Evolutionary conservation across 2,797 vertebrate genomes (phyloP), one percentile per base, ranked within the genome.

Genomic region (Spheniscus humboldti): DNA sequence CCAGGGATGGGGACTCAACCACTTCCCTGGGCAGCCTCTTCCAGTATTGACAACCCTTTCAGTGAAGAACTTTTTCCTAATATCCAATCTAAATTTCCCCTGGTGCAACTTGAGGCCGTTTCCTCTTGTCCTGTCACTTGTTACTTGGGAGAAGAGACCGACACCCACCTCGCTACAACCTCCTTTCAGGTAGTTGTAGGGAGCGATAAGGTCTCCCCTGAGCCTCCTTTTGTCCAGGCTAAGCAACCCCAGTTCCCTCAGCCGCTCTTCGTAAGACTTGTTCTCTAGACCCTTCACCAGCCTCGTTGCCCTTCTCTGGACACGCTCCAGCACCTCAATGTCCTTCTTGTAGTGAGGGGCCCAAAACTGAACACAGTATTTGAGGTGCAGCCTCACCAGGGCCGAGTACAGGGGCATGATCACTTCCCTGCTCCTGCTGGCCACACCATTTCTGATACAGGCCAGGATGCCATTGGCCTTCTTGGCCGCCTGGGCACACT

Each of bases 381-480:
- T 2, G 1, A 53, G 35, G 35, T 53, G 35, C 2, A 2, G 19
- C 39, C 31, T 53, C 35, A 31, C 28, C 35, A 56, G 20, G 47
- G 52, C 27, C 2, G 3, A 12, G 27, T 56, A 25, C 22, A 27
- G 7, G 9, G 17, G 11, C 3, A 31, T 1, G 1, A 66, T 37
- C 33, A 35, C 30, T n/a, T 69, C 35, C 18, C 5, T 22, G 7
- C 16, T 35, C 45, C 47, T 53, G 10, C 27, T 62, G 11, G 33
- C 33, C 37, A 43, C 25, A 5, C 8, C 27, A 7, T 47, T 80
- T 8, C 41, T 47, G 33, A 30, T 19, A 45, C 11, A 45, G 19
- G 6, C 11, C 39, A 55, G 48, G 25, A 30, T 67, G 18, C 16
- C 3, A 1, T 37, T 56, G 27, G 13, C n/a, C 33, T 39, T 39